A percentile compares a stretch with the other conserved stretches of the same genome.
Conservation (phyloP, 2,797 vertebrate genomes). For the Toxotes lorentzi region DNA sequence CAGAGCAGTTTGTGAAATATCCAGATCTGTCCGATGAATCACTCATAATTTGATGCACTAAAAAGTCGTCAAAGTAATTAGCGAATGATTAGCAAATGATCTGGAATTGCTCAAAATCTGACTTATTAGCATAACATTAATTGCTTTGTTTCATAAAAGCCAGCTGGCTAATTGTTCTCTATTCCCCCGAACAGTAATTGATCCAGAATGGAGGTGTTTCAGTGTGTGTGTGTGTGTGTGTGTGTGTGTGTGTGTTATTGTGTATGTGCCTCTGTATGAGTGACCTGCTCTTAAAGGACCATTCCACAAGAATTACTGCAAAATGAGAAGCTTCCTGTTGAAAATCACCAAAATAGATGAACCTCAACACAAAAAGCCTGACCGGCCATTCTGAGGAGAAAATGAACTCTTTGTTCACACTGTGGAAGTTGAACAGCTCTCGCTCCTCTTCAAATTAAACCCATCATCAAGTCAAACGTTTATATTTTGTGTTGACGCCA, state of each 20-base stretch:
- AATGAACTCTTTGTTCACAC: too few relatives aligned
- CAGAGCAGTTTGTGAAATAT: conserved; percentile 74
- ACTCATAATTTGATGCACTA: conserved; percentile 70
- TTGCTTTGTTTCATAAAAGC: conserved; percentile 85
- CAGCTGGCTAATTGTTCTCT: conserved; percentile 85
- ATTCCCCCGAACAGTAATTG: conserved; percentile 65
- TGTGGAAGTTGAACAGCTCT: too few relatives aligned
- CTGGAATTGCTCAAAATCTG: conserved; percentile 79
- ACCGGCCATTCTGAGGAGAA: too few relatives aligned
- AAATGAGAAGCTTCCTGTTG: not conserved
- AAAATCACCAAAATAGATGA: conserved; percentile 6
- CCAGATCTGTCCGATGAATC: conserved; percentile 77
- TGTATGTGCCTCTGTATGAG: not conserved
- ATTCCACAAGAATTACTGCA: not conserved
- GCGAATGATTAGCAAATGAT: conserved; percentile 80
- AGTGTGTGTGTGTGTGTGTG: not conserved
- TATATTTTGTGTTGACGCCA: too few relatives aligned
- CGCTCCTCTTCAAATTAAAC: too few relatives aligned
- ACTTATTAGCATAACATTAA: conserved; percentile 85
- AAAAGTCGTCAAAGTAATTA: conserved; percentile 79
- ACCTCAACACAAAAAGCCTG: too few relatives aligned
- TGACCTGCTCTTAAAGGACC: conserved; percentile 1
- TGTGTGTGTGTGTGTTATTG: conserved; percentile 9
- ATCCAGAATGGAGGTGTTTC: conserved; percentile 51
- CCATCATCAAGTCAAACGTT: too few relatives aligned